Percentiles rank a stretch among this genome's conserved stretches.
Conservation (phyloP, 2,797 vertebrate genomes). For the Mus minutoides region DNA sequence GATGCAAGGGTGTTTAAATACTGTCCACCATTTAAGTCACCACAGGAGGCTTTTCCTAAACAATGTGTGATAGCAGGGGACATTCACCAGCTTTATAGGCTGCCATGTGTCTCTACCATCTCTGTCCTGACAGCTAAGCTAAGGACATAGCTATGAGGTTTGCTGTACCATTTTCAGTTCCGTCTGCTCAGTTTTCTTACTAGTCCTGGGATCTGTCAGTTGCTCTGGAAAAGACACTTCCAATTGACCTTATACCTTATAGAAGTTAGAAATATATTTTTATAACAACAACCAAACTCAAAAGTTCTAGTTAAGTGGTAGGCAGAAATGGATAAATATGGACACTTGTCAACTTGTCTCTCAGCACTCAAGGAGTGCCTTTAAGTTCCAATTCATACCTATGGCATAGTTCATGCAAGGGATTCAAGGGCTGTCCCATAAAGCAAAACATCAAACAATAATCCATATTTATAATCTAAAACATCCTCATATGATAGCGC, state of each 20-base stretch:
- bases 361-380: background rate
- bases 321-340: background rate
- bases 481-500: background rate
- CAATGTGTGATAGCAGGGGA: background rate
- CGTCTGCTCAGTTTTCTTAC: background rate
- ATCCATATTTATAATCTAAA: background rate
- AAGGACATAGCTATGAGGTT: background rate
- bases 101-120: background rate
- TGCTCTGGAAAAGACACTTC: background rate
- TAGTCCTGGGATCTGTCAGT: background rate
- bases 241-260: background rate
- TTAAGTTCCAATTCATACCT: background rate
- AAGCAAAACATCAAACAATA: background rate
- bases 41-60: background rate
- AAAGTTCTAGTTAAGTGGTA: background rate
- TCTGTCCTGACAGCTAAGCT: background rate
- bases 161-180: background rate
- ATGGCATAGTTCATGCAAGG: background rate
- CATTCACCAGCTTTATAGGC: background rate
- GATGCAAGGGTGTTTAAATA: background rate
- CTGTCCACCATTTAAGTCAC: background rate
- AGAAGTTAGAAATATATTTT: background rate
- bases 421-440: background rate
- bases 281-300: background rate
- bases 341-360: background rate